Base-by-base conservation (phyloP, 2,113 vertebrate genomes). In the Thamnaconus septentrionalis region DNA sequence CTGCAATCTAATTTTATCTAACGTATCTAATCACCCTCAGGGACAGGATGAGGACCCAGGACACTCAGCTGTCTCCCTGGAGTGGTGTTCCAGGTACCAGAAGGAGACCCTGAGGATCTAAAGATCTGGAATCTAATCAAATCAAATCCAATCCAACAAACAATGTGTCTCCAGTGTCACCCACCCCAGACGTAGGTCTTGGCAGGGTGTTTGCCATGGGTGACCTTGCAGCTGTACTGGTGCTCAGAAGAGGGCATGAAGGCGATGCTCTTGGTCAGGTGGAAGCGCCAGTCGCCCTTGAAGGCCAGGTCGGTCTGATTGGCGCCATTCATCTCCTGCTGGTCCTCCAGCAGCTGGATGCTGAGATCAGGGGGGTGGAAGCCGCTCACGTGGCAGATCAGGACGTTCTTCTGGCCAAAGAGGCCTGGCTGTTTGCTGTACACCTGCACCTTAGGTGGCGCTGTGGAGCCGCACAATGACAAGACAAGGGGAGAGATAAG, bases 311-410 rank as follows among this genome's bases (percentile, higher is more conserved):
- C 95, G 0, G 91, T 73, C 47, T 79, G 87, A 0, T 56, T 0
- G 0, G 84, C 9, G 0, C 0, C 0, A 0, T 3, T 0, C 0
- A 98, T 74, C 1, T 71, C 75, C 0, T 0, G 0, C 0, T 43
- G 89, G 0, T 93, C 31, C 64, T 91, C 89, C 42, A 90, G 0
- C 0, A 98, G 51, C 0, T 45, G 0, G 6, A 97, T 88, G 0
- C 18, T 31, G 12, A 98, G 94, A 56, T 92, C 81, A 0, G 95
- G 93, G 0, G 96, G 96, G 40, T 96, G 91, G 76, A 97, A 97
- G 0, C 73, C 73, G 0, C 79, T 92, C 0, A 91, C 87, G 0
- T 91, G 93, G 85, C 96, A 98, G 49, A 96, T 94, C 4, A 97
- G 69, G 0, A 0, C 5, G 58, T 97, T 98, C 0, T 0, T 0